phyloP scores from a whole-genome alignment of 2,797 vertebrate species.

The Glyptemys insculpta region DNA sequence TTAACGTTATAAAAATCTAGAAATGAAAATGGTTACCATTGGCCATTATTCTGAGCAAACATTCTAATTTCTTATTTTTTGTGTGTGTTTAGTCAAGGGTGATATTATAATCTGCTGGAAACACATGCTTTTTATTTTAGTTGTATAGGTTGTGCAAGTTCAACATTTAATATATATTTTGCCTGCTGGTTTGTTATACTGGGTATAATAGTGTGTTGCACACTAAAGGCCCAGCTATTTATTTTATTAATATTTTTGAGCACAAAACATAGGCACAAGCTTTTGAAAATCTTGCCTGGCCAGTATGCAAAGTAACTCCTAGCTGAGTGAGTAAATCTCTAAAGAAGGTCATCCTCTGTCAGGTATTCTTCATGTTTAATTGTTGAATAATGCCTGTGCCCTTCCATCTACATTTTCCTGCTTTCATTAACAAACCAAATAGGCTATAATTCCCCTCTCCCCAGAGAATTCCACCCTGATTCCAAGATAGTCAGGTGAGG shows the following conservation, averaged over 20 bases:
- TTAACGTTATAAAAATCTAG: not conserved
- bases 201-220: not conserved
- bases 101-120: not conserved
- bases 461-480: slow-evolving; percentile 36
- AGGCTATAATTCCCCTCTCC: not conserved
- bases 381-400: not conserved
- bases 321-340: not conserved
- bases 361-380: not conserved
- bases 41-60: not conserved
- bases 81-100: not conserved
- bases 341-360: not conserved
- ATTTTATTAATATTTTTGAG: not conserved
- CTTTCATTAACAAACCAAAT: not conserved
- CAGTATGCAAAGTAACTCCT: not conserved
- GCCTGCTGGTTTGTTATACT: not conserved
- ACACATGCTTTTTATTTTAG: not conserved
- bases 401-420: not conserved
- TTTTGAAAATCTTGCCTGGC: not conserved
- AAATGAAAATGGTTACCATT: not conserved
- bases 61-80: not conserved
- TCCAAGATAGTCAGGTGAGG: slow-evolving; percentile 52
- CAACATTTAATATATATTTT: slow-evolving; percentile 20
- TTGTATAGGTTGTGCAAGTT: not conserved
- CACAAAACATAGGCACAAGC: not conserved
- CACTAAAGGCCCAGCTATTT: not conserved